A percentile compares a stretch with the other conserved stretches of the same genome.
Conservation (phyloP, 2,113 vertebrate genomes). For the Brachyistius frenatus region DNA sequence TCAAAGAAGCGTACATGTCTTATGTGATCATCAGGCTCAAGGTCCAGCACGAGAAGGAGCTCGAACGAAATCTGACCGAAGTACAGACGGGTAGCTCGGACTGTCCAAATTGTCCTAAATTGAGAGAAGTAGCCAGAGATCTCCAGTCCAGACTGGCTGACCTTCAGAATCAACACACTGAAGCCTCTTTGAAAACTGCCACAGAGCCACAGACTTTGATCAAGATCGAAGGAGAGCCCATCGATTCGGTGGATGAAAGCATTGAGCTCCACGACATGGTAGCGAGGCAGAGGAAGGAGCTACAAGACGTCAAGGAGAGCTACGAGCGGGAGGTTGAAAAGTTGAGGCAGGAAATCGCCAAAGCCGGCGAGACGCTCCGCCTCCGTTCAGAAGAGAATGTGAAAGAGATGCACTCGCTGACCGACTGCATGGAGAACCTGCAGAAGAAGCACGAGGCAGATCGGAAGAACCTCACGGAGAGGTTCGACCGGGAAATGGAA, state of each 20-base stretch:
- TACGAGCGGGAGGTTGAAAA: conserved; percentile 78
- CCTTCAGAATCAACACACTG: conserved; percentile 56
- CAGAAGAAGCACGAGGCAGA: conserved; percentile 81
- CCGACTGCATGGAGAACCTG: conserved; percentile 82
- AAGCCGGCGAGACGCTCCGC: conserved; percentile 73
- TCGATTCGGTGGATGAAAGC: conserved; percentile 77
- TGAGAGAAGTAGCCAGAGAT: conserved; percentile 66
- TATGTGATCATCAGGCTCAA: conserved; percentile 76
- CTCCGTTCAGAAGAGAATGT: conserved; percentile 79
- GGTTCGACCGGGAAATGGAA: conserved; percentile 79
- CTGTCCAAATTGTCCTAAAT: conserved; percentile 72
- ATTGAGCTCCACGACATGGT: conserved; percentile 78
- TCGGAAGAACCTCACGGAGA: conserved; percentile 59
- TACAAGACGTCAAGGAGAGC: conserved; percentile 77
- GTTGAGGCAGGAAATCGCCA: conserved; percentile 71
- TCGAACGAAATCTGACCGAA: conserved; percentile 40
- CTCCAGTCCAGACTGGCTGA: conserved; percentile 71
- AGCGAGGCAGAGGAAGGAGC: conserved; percentile 80
- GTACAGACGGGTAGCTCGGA: conserved; percentile 16
- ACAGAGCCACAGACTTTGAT: conserved; percentile 51
- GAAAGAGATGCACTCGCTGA: conserved; percentile 82
- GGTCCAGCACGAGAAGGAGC: conserved; percentile 60
- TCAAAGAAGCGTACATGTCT: conserved; percentile 72
- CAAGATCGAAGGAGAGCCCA: conserved; percentile 76
- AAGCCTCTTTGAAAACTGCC: conserved; percentile 27